These are phyloP conservation scores for Agriopis marginaria DNA, from an alignment of 2,888 invertebrate species.

Conservation along the genomic window DNA sequence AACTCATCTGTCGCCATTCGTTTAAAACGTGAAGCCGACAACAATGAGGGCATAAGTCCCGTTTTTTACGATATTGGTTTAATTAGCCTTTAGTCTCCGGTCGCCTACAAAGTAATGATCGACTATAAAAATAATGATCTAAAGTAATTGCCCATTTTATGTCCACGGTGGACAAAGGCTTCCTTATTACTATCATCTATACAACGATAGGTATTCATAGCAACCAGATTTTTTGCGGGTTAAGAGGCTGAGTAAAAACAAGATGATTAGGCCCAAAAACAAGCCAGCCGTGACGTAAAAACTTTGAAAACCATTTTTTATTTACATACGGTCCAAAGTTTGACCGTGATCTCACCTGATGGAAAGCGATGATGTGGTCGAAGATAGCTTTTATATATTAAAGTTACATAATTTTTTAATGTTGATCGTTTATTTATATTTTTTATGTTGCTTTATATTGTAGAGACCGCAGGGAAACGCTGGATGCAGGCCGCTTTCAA, in stretches of 20 bases:
- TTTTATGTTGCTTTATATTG: no score
- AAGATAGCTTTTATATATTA: no score
- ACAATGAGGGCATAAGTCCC: constrained; percentile 32
- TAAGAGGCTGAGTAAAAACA: constrained; percentile 3
- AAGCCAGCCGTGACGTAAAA: not conserved
- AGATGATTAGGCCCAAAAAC: constrained; percentile 2
- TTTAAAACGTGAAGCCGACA: constrained; percentile 27
- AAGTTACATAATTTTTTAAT: no score
- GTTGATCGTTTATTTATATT: no score
- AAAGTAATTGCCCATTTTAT: constrained; percentile 53
- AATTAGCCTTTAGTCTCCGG: constrained; percentile 39
- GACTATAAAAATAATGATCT: constrained; percentile 53
- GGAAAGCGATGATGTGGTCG: no score
- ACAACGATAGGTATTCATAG: constrained; percentile 33
- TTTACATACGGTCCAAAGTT: no score
- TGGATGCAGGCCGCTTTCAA: no score
- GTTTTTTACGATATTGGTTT: constrained; percentile 42
- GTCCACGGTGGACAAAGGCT: constrained; percentile 46
- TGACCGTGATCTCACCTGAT: no score
- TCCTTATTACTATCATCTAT: constrained; percentile 43
- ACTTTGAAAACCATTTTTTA: not conserved
- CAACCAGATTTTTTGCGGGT: constrained; percentile 22
- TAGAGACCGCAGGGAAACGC: no score
- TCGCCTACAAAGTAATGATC: constrained; percentile 43
- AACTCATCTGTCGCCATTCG: constrained; percentile 15